These are phyloP conservation scores for Cyclura pinguis DNA, from an alignment of 2,797 vertebrate genomes.

Conservation along the genomic window DNA sequence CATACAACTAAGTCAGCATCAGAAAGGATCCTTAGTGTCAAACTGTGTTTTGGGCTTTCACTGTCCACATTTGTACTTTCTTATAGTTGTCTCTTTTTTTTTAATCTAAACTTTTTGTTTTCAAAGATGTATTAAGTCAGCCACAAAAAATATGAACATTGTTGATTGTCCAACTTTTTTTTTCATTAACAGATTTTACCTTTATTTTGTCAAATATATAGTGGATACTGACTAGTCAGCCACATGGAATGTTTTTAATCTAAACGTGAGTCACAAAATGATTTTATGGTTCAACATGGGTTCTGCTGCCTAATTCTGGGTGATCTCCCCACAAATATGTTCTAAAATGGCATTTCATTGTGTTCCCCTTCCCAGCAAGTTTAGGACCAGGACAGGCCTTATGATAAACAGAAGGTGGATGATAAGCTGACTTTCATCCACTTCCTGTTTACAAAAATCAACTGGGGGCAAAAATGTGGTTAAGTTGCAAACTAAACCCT, in stretches of 20 bases:
- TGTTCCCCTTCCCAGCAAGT: too few species aligned
- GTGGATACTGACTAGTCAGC: neutral
- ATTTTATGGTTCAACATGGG: neutral
- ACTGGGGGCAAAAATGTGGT: too few species aligned
- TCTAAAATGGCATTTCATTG: too few species aligned
- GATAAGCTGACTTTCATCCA: too few species aligned
- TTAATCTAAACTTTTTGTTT: neutral
- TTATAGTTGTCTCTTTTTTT: too few species aligned
- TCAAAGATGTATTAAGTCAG: neutral
- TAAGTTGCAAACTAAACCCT: too few species aligned
- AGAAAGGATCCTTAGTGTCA: neutral
- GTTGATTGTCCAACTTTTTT: neutral
- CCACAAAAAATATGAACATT: too few species aligned
- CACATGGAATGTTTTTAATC: neutral
- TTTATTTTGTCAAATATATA: neutral
- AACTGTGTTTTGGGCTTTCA: too few species aligned
- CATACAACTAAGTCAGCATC: neutral
- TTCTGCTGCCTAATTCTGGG: neutral
- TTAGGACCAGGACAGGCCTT: too few species aligned
- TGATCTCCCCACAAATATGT: neutral
- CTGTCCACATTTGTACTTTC: too few species aligned
- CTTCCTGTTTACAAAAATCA: too few species aligned
- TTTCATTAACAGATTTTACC: neutral
- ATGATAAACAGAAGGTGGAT: too few species aligned
- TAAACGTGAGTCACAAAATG: neutral